Conservation (phyloP, 2,888 invertebrate species). For the Oegoconia quadripuncta region DNA sequence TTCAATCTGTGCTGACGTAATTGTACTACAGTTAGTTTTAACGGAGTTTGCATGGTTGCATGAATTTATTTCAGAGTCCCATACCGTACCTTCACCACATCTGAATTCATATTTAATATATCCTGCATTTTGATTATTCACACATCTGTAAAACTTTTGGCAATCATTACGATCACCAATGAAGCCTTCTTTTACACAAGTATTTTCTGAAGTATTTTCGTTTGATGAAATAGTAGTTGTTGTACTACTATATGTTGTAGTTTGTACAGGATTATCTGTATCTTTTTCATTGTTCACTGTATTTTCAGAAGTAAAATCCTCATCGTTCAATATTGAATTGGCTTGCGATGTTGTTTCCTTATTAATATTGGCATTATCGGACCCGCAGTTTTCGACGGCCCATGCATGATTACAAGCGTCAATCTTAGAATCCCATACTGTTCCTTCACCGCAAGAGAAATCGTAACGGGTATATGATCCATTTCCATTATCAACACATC, state of each 20-base stretch:
- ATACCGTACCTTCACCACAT: slow-evolving; percentile 87
- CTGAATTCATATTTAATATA: slow-evolving; percentile 84
- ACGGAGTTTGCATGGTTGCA: slow-evolving; percentile 78
- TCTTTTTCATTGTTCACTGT: slow-evolving; percentile 3
- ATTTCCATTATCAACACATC: slow-evolving; percentile 79
- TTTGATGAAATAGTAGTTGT: slow-evolving; percentile 4
- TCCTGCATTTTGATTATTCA: slow-evolving; percentile 78
- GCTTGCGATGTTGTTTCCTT: slow-evolving; percentile 7
- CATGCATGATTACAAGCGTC: slow-evolving; percentile 80
- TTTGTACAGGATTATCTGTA: background rate
- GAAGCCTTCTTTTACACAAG: slow-evolving; percentile 82
- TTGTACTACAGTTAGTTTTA: background rate
- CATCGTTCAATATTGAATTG: slow-evolving; percentile 3
- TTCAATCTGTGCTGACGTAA: background rate
- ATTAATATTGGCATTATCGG: slow-evolving; percentile 3
- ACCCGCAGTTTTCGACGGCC: slow-evolving; percentile 19
- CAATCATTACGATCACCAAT: slow-evolving; percentile 83
- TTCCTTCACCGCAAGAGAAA: slow-evolving; percentile 79
- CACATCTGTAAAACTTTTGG: slow-evolving; percentile 88
- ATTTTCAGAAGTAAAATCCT: background rate
- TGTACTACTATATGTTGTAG: background rate
- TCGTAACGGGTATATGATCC: slow-evolving; percentile 71
- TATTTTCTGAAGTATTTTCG: slow-evolving; percentile 14
- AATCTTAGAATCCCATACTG: slow-evolving; percentile 79
- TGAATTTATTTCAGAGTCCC: slow-evolving; percentile 83